These are phyloP conservation scores for Amniataba percoides DNA, from an alignment of 2,797 vertebrate species.

Conservation along the genomic window DNA sequence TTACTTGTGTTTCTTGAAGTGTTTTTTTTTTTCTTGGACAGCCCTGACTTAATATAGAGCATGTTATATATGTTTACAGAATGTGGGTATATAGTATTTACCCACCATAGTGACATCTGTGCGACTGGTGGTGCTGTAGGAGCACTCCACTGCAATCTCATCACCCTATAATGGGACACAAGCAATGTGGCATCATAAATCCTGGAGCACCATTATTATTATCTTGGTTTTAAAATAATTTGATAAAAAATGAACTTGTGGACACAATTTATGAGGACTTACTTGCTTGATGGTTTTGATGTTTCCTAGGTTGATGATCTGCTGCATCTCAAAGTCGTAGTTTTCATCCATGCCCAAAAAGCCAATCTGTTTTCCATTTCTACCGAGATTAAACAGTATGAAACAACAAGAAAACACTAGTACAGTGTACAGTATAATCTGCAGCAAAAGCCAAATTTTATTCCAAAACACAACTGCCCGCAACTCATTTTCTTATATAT, in stretches of 20 bases:
- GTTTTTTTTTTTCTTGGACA: neutral
- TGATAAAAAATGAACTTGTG: neutral
- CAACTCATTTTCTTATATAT: neutral
- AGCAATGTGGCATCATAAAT: neutral
- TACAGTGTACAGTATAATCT: neutral
- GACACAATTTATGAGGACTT: neutral
- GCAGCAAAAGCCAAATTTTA: neutral
- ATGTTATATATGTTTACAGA: neutral
- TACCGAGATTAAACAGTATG: slow-evolving; percentile 32
- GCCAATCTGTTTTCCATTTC: slow-evolving; percentile 68
- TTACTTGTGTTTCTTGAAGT: neutral
- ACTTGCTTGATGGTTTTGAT: slow-evolving; percentile 79
- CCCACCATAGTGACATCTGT: slow-evolving; percentile 70
- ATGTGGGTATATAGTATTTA: neutral
- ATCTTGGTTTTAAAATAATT: neutral
- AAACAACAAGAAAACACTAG: neutral
- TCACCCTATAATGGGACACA: slow-evolving; percentile 73
- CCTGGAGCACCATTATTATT: neutral
- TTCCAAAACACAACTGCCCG: neutral
- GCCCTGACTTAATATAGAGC: slow-evolving; percentile 5
- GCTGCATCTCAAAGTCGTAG: slow-evolving; percentile 79
- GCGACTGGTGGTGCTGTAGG: slow-evolving; percentile 76
- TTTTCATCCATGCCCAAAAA: slow-evolving; percentile 69
- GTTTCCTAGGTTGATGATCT: slow-evolving; percentile 68
- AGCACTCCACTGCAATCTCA: slow-evolving; percentile 82